These are phyloP conservation scores for Sorex araneus DNA, from an alignment of 2,113 vertebrate species.

Conservation along the genomic window DNA sequence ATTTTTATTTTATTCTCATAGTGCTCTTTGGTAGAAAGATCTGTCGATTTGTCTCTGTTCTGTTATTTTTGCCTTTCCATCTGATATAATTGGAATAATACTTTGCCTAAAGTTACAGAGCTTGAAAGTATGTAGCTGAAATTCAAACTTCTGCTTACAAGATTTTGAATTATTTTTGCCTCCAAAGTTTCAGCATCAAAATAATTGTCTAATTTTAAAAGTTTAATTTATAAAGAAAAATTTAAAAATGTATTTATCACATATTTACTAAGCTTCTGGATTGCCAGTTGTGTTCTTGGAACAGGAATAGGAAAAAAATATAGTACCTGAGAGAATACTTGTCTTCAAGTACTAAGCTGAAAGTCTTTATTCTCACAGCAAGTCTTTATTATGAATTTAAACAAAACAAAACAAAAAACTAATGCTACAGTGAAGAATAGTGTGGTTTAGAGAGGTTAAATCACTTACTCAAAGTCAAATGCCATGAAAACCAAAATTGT, in stretches of 20 bases:
- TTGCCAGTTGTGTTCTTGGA: not conserved
- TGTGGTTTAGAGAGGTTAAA: not conserved
- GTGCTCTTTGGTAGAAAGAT: not conserved
- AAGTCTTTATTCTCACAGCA: not conserved
- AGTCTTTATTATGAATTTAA: not conserved
- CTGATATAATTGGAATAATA: not conserved
- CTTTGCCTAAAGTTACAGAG: not conserved
- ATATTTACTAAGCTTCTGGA: not conserved
- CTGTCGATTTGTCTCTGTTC: not conserved
- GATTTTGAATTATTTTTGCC: not conserved
- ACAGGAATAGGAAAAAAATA: not conserved
- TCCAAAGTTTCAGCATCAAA: not conserved
- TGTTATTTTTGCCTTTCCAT: not conserved
- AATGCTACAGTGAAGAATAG: not conserved
- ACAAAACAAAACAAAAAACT: no score
- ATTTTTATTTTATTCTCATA: not conserved
- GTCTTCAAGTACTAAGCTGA: not conserved
- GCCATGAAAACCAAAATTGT: not conserved
- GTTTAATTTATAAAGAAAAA: not conserved
- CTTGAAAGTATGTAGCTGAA: not conserved
- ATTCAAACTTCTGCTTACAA: not conserved
- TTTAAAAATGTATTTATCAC: not conserved
- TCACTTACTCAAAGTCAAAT: not conserved
- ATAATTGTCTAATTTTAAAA: not conserved
- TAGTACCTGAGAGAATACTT: no score